Conservation (phyloP, 2,888 invertebrate genomes). For the Rhagonycha fulva region DNA sequence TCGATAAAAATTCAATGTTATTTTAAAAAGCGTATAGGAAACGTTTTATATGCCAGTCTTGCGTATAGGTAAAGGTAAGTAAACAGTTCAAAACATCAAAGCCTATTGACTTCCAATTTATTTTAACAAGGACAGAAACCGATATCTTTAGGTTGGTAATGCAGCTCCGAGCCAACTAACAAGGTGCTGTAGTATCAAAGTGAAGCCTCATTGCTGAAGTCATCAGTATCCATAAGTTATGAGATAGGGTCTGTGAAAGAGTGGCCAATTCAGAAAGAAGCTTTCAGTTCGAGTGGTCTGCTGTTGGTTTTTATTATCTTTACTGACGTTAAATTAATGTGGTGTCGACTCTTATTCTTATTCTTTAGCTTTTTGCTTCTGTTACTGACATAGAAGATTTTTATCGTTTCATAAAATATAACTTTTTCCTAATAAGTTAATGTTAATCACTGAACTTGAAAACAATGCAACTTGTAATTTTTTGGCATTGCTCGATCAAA, state of each 20-base stretch:
- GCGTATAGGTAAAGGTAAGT: constrained; percentile 30
- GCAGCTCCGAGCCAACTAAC: constrained; percentile 43
- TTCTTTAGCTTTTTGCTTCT: constrained; percentile 41
- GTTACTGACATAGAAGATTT: constrained; percentile 45
- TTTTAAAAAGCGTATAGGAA: constrained; percentile 8
- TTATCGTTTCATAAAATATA: constrained; percentile 34
- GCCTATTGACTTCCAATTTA: constrained; percentile 55
- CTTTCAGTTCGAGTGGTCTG: constrained; percentile 47
- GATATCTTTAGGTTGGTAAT: constrained; percentile 25
- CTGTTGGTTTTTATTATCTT: constrained; percentile 50
- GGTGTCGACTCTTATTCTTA: constrained; percentile 44
- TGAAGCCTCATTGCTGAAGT: constrained; percentile 67
- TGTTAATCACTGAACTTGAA: background rate
- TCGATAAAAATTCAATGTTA: background rate
- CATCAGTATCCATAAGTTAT: constrained; percentile 82
- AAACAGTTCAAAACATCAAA: constrained; percentile 49
- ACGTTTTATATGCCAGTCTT: background rate
- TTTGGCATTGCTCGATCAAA: background rate
- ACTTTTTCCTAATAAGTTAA: constrained; percentile 18
- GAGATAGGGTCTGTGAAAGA: constrained; percentile 54
- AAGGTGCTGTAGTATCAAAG: constrained; percentile 48
- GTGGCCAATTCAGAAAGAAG: constrained; percentile 49
- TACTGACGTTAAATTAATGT: constrained; percentile 50
- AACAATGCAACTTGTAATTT: background rate
- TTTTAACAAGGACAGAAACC: constrained; percentile 51